These are phyloP conservation scores for Catocala sponsa DNA, from an alignment of 2,888 invertebrate species.

Conservation along the genomic window DNA sequence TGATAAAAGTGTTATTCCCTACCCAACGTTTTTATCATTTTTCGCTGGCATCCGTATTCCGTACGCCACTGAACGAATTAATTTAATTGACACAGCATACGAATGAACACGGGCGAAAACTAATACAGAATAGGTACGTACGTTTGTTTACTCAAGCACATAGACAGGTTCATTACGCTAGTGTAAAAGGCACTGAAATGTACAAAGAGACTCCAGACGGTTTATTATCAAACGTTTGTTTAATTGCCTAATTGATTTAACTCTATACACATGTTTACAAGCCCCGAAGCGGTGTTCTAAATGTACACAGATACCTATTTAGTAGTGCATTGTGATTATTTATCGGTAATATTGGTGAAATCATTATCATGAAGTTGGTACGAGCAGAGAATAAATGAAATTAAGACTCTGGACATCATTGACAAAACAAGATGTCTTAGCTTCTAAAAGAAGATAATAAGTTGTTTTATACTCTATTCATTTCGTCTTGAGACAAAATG, in stretches of 20 bases:
- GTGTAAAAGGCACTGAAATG: slow-evolving; percentile 24
- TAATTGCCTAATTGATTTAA: slow-evolving; percentile 35
- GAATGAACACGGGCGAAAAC: too few species aligned
- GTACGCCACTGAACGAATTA: too few species aligned
- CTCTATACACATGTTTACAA: slow-evolving; percentile 32
- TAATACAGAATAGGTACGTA: too few species aligned
- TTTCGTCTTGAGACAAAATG: too few species aligned
- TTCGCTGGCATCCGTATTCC: too few species aligned
- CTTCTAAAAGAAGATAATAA: too few species aligned
- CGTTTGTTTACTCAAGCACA: slow-evolving; percentile 32
- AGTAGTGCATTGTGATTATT: slow-evolving; percentile 19
- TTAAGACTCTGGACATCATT: too few species aligned
- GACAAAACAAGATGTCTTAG: too few species aligned
- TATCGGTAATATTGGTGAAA: not conserved
- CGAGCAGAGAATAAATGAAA: not conserved
- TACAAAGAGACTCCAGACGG: slow-evolving; percentile 27
- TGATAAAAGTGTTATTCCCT: too few species aligned
- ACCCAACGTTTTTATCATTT: too few species aligned
- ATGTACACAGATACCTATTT: slow-evolving; percentile 6
- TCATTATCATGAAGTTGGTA: not conserved
- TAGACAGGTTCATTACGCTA: slow-evolving; percentile 24
- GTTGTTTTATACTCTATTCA: too few species aligned
- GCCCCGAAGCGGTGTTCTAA: slow-evolving; percentile 35
- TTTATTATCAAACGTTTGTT: slow-evolving; percentile 26
- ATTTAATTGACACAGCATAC: too few species aligned